These are phyloP conservation scores for Blastomussa wellsi DNA, from an alignment of 92 coral and sea anemone genomes.

Conservation along the genomic window DNA sequence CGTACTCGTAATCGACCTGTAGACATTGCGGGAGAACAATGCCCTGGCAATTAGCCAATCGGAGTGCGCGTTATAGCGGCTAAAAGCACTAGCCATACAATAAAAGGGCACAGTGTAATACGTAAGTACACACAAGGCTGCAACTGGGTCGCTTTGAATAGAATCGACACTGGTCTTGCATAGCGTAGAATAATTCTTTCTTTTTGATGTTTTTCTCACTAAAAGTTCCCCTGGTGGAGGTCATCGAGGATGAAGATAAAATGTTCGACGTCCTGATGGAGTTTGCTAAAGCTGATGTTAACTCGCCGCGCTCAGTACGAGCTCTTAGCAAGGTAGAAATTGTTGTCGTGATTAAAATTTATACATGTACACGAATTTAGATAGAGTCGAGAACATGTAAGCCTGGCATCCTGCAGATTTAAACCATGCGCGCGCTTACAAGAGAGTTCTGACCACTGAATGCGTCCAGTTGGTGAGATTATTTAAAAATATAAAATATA, in stretches of 20 bases:
- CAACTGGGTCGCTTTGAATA: neutral
- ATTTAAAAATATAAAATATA: too few relatives aligned
- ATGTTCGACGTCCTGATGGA: slow-evolving; percentile 78
- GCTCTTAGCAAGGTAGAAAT: slow-evolving; percentile 72
- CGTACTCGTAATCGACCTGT: too few relatives aligned
- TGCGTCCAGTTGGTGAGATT: too few relatives aligned
- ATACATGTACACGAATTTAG: neutral
- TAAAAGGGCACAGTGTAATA: too few relatives aligned
- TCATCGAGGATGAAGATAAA: slow-evolving; percentile 66
- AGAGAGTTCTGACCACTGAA: too few relatives aligned
- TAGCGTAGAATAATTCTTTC: neutral
- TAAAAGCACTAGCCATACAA: too few relatives aligned
- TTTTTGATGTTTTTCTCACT: neutral
- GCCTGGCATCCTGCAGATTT: neutral
- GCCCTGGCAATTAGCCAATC: too few relatives aligned
- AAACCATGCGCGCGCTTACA: too few relatives aligned
- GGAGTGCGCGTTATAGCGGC: too few relatives aligned
- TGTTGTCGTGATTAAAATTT: neutral
- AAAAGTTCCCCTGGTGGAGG: slow-evolving; percentile 21
- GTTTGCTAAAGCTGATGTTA: slow-evolving; percentile 73
- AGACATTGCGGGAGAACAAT: too few relatives aligned
- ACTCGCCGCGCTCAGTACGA: slow-evolving; percentile 88
- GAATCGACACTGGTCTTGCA: neutral
- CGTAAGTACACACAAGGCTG: neutral
- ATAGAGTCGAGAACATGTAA: neutral